Conservation (phyloP, 2,113 vertebrate species). For the Callorhinus ursinus region DNA sequence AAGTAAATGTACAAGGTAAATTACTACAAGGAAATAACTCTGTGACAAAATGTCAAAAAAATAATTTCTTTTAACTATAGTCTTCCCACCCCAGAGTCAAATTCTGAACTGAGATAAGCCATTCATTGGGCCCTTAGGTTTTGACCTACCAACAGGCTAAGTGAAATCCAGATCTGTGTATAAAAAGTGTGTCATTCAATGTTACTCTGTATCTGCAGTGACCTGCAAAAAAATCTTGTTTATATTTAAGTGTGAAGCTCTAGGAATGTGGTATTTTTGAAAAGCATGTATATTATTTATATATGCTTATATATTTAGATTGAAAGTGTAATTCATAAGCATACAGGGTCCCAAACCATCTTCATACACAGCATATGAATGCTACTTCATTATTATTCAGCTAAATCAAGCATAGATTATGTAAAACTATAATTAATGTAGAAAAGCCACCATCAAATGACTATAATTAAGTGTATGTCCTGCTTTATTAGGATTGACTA, state of each 20-base stretch:
- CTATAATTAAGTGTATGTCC: slow-evolving; percentile 55
- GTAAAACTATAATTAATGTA: slow-evolving; percentile 69
- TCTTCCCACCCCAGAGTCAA: not conserved
- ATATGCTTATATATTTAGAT: not conserved
- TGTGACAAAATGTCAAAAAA: not conserved
- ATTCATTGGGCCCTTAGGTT: not conserved
- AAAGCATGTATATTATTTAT: not conserved
- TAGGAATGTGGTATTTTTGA: not conserved
- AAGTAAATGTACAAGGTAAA: not conserved
- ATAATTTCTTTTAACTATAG: not conserved
- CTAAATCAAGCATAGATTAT: slow-evolving; percentile 41
- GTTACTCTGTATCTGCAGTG: not conserved
- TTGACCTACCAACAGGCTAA: not conserved
- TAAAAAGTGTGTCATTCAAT: not conserved
- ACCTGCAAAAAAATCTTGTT: not conserved
- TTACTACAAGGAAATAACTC: not conserved
- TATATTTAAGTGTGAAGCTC: not conserved
- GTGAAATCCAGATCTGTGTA: slow-evolving; percentile 6
- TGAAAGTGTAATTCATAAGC: not conserved
- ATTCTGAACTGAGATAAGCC: not conserved
- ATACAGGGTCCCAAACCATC: not conserved
- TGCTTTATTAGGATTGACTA: slow-evolving; percentile 54
- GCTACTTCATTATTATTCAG: slow-evolving; percentile 45
- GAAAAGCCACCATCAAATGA: slow-evolving; percentile 53
- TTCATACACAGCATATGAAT: slow-evolving; percentile 6